Base-by-base conservation (phyloP, 2,113 vertebrate species). In the Glareola pratincola region DNA sequence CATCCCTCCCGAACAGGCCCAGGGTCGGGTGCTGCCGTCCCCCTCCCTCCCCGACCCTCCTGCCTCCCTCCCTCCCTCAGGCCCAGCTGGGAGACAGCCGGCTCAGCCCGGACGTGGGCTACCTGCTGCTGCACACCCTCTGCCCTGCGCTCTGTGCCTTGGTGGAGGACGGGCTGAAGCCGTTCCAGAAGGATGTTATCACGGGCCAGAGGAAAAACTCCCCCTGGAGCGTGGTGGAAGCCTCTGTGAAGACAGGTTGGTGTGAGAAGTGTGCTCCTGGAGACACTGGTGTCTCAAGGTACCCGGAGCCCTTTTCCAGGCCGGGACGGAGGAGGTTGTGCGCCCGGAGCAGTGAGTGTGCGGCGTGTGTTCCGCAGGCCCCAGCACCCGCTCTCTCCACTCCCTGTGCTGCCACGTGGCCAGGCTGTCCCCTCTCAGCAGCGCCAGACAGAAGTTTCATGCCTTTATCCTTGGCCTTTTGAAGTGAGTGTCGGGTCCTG, bases 121-220 rank as follows among this genome's bases (percentile, higher is more conserved):
- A 99, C 36, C 97, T 99, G 97, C 98, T 99, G 96, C 98, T 99
- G 98, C 98, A 98, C 96, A 98, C 98, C 37, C 98, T 99, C 54
- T 99, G 99, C 95, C 99, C 99, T 0, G 99, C 99, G 4, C 98
- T 99, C 83, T 98, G 98, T 14, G 97, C 97, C 85, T 73, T 99
- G 97, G 98, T 99, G 97, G 98, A 98, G 2, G 99, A 99, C 0
- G 99, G 99, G 57, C 98, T 99, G 84, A 99, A 99, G 96, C 99
- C 99, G 0, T 99, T 99, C 97, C 99, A 99, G 98, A 99, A 99
- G 97, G 99, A 99, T 74, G 96, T 99, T 22, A 99, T 99, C 93
- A 98, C 99, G 4, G 99, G 99, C 83, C 98, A 99, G 95, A 98
- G 99, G 94, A 98, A 98, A 60, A 99, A 98, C 64, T 99, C 99